Percentiles rank a stretch among this genome's conserved stretches.
These are phyloP conservation scores for Agrotis puta DNA, from an alignment of 2,888 invertebrate species.

Conservation along the genomic window DNA sequence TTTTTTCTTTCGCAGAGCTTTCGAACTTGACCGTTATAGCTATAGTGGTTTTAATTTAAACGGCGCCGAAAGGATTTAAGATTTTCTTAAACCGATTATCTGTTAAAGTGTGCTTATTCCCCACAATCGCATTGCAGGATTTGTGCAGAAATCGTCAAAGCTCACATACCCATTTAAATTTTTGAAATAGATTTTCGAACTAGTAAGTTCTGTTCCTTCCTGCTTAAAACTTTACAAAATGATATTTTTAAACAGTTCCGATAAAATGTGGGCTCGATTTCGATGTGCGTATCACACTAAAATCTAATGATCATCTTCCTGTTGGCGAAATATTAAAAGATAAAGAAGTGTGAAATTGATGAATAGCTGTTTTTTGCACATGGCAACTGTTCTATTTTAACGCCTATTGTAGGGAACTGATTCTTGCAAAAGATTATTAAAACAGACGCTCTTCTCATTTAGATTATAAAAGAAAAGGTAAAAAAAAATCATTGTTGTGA, in stretches of 20 bases:
- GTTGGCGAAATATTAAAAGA: constrained; percentile 63
- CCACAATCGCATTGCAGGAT: constrained; percentile 43
- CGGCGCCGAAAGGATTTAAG: constrained; percentile 77
- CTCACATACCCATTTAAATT: not conserved
- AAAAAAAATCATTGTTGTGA: constrained; percentile 30
- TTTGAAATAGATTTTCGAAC: constrained; percentile 8
- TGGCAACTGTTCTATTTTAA: constrained; percentile 70
- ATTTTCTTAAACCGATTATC: constrained; percentile 74
- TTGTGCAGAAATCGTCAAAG: constrained; percentile 41
- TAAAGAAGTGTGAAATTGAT: constrained; percentile 75
- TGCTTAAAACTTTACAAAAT: constrained; percentile 6
- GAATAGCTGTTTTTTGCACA: constrained; percentile 67
- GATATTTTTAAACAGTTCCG: too few species aligned
- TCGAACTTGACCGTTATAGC: constrained; percentile 77
- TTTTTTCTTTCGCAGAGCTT: constrained; percentile 74
- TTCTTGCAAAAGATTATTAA: constrained; percentile 77
- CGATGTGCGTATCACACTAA: not conserved
- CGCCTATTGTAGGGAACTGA: constrained; percentile 79
- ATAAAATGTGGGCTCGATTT: too few species aligned
- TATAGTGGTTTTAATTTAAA: constrained; percentile 77
- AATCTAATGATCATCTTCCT: constrained; percentile 27
- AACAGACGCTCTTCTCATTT: constrained; percentile 65
- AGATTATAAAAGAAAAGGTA: constrained; percentile 45
- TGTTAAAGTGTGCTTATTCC: constrained; percentile 54
- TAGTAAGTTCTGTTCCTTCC: constrained; percentile 37